Percentiles rank a stretch among this genome's conserved stretches.
These are phyloP conservation scores for Rhea americana DNA, from an alignment of 2,113 vertebrate species.

Conservation along the genomic window DNA sequence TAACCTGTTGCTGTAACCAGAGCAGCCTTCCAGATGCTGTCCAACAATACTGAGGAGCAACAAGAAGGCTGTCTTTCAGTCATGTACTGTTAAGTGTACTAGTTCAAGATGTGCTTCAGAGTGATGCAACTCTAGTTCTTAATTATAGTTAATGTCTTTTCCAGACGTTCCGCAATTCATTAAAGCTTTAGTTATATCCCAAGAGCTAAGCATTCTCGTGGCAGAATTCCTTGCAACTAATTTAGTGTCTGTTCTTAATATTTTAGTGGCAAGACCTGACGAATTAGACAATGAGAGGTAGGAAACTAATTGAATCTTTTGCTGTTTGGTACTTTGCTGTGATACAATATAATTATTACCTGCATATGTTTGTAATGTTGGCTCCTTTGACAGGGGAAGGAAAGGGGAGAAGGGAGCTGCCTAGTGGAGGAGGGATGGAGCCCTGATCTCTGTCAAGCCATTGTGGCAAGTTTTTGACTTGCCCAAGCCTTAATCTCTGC, in stretches of 20 bases:
- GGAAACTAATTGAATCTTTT: conserved; percentile 69
- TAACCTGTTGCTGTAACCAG: neutral
- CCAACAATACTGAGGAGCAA: neutral
- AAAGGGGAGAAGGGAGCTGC: neutral
- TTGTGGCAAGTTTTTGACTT: neutral
- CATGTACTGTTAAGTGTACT: neutral
- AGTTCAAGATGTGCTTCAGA: neutral
- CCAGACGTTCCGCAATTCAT: conserved; percentile 36
- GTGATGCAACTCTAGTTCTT: neutral
- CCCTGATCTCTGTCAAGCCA: neutral
- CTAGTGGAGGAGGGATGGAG: neutral
- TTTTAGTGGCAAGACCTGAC: conserved; percentile 80
- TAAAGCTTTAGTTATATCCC: conserved; percentile 60
- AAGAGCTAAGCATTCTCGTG: conserved; percentile 56
- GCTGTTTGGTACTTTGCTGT: conserved; percentile 10
- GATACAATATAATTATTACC: neutral
- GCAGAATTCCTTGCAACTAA: conserved; percentile 75
- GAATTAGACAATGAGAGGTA: conserved; percentile 94
- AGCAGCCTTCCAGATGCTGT: neutral
- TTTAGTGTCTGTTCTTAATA: conserved; percentile 75
- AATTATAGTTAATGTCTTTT: conserved; percentile 26
- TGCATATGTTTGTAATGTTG: neutral
- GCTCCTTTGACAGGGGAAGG: neutral
- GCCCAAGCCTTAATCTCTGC: neutral
- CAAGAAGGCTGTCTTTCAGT: neutral